Conservation (phyloP, 2,113 vertebrate genomes). For the Aphelocoma coerulescens region DNA sequence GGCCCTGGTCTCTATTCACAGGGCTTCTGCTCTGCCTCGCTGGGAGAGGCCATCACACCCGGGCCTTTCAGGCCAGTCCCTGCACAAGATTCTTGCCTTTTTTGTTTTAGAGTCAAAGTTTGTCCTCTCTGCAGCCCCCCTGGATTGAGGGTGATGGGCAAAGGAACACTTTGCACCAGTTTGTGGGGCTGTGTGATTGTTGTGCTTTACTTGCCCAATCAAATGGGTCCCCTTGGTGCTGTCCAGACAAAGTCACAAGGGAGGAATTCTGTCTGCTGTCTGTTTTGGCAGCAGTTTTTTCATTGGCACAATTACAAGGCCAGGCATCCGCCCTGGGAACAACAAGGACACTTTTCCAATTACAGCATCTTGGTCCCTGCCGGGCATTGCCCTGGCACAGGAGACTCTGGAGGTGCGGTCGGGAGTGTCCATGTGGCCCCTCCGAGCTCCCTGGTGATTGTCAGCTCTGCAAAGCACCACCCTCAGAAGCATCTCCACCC, state of each 20-base stretch:
- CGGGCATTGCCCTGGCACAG: accelerated
- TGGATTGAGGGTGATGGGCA: background rate
- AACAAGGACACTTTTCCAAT: background rate
- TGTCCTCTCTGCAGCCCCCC: background rate
- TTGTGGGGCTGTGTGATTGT: background rate
- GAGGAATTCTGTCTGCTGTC: background rate
- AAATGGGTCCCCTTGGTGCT: background rate
- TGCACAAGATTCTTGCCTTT: background rate
- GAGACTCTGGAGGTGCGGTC: background rate
- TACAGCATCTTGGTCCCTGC: too few species aligned
- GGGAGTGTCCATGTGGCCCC: background rate
- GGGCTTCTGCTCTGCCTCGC: background rate
- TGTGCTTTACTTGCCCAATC: background rate
- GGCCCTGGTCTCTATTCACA: background rate
- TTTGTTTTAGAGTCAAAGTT: background rate
- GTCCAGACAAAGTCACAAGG: background rate
- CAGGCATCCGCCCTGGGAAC: background rate
- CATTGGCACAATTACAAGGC: background rate
- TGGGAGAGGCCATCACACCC: background rate
- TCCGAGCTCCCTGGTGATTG: background rate
- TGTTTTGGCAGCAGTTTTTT: background rate
- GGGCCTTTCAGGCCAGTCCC: background rate
- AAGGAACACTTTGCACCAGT: background rate
- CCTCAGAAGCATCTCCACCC: too few species aligned
- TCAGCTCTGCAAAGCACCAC: background rate